Base-by-base conservation (phyloP, 2,113 vertebrate species). In the Tragulus kanchil region DNA sequence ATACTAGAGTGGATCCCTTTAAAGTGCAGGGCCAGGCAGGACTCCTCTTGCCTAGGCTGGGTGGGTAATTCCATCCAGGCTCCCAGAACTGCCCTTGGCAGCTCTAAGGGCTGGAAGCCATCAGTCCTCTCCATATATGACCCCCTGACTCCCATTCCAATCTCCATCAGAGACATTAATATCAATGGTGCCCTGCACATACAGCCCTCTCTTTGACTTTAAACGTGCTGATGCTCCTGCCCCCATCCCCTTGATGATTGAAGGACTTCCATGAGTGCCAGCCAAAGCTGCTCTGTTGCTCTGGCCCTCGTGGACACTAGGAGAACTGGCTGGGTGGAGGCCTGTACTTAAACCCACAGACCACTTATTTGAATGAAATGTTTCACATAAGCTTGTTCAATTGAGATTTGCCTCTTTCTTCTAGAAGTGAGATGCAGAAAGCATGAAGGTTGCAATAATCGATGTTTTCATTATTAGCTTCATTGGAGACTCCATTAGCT, bases 401-500 rank as follows among this genome's bases (percentile, higher is more conserved):
- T 12, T 85, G 71, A 62, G 59, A 93, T 65, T 78, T 71, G 50
- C 82, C 50, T 87, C 77, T 84, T 93, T 83, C 54, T 92, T 90
- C 64, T 82, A 61, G 77, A 65, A 50, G 26, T 2, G 12, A 16
- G 78, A 52, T 1, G 48, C 75, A 85, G 36, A 94, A 93, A 83
- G 93, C 93, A 11, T 56, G 54, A 56, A 82, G 69, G 81, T 62
- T 82, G 50, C 82, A 17, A 28, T 95, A 89, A 96, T 96, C 48
- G 0, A 96, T 85, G 82, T 87, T 78, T 95, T 88, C 94, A 90
- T 92, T 90, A 92, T 85, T 64, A 90, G 95, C 77, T 88, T 62
- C 85, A 90, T 92, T 45, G 95, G 81, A 42, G 0, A 87, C 85
- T 61, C 71, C 79, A 62, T 96, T 96, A 96, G 64, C 94, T 92